Base-by-base conservation (phyloP, 2,113 vertebrate species). In the Hydrochoerus hydrochaeris region DNA sequence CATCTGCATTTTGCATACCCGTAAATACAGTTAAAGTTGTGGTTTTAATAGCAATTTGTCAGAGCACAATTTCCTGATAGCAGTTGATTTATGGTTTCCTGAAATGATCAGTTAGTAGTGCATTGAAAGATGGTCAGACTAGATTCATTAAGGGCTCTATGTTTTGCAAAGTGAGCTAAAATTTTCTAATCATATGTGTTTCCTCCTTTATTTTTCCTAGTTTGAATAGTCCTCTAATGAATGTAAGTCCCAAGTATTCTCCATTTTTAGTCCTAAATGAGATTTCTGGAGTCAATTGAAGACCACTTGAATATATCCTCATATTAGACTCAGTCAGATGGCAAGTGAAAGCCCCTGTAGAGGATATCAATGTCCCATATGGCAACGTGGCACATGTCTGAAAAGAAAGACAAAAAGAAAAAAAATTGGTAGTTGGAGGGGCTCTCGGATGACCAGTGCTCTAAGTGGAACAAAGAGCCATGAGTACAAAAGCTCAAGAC, bases 341-440 rank as follows among this genome's bases (percentile, higher is more conserved):
- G 85, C 65, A 67, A 90, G 88, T 67, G 77, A 90, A 90, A 67
- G 77, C 57, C n/a, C n/a, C n/a, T n/a, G n/a, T n/a, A n/a, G n/a
- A n/a, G n/a, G n/a, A n/a, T n/a, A n/a, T n/a, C n/a, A n/a, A n/a
- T n/a, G n/a, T n/a, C n/a, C n/a, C 57, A 58, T 19, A 2, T 20
- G 57, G 57, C 57, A 19, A 19, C 20, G 20, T 58, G 57, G 57
- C 57, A 58, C 57, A 58, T 58, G 57, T 5, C 9, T 20, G 57
- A 58, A 58, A 58, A 58, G 57, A 58, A 58, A 58, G 57, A 58
- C 17, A 58, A 58, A 58, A 20, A 58, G 17, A 58, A 4, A 58
- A 58, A 20, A 20, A 20, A 20, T 19, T 58, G 57, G 4, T n/a
- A 58, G 57, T 20, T 58, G 57, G 20, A 58, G 57, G 57, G 57